These are phyloP conservation scores for Epizoanthus fatuus DNA, from an alignment of 92 coral and sea anemone species.

Conservation along the genomic window DNA sequence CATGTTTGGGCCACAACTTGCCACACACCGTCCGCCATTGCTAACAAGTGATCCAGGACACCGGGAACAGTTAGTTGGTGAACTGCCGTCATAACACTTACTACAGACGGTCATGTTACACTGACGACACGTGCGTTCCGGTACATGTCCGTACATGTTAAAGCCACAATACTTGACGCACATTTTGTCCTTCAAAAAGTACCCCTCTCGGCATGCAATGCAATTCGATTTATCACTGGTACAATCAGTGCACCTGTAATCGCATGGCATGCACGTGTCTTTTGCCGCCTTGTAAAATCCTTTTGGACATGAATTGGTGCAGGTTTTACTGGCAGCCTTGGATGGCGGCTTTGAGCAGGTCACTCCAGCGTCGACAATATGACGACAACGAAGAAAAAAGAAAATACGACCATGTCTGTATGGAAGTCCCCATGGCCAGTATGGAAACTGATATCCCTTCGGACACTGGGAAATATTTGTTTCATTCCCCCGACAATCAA, in stretches of 20 bases:
- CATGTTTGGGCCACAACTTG: slow-evolving; percentile 65
- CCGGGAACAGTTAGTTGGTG: slow-evolving; percentile 67
- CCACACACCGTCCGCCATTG: slow-evolving; percentile 75
- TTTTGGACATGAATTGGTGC: slow-evolving; percentile 14
- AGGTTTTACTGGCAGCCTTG: slow-evolving; percentile 57
- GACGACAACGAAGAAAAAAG: too few relatives aligned
- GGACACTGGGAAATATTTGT: slow-evolving; percentile 73
- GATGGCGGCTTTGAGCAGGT: slow-evolving; percentile 65
- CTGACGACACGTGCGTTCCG: slow-evolving; percentile 56
- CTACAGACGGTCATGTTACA: slow-evolving; percentile 74
- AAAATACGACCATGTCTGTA: too few relatives aligned
- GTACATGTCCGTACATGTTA: slow-evolving; percentile 67
- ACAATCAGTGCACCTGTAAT: slow-evolving; percentile 67
- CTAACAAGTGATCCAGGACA: slow-evolving; percentile 76
- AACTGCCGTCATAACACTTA: slow-evolving; percentile 68
- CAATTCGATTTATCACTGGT: slow-evolving; percentile 62
- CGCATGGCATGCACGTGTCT: slow-evolving; percentile 74
- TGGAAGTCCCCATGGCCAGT: too few relatives aligned
- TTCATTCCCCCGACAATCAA: slow-evolving; percentile 71
- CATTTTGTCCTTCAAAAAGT: slow-evolving; percentile 52
- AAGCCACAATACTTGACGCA: slow-evolving; percentile 78
- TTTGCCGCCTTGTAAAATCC: slow-evolving; percentile 62
- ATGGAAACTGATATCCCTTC: background rate
- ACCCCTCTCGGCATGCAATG: slow-evolving; percentile 64
- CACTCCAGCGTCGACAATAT: slow-evolving; percentile 80